phyloP scores from a whole-genome alignment of 2,888 invertebrate species.

The Lycia hirtaria region DNA sequence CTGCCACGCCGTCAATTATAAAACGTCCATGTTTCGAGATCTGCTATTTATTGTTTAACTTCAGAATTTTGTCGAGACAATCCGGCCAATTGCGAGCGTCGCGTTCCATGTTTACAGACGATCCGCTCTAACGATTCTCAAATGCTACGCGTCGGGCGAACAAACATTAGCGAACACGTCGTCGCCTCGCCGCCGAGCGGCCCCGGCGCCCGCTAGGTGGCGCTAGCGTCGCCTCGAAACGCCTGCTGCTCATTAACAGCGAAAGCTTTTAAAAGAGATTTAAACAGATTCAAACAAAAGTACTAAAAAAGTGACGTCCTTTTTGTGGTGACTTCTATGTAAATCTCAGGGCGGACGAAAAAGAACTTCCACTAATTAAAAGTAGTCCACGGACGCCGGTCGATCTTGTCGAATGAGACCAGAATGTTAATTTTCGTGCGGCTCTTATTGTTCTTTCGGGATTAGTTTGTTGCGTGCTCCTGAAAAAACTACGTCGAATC shows the following conservation, averaged over 20 bases:
- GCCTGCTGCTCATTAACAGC: constrained; percentile 75
- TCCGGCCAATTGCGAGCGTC: constrained; percentile 75
- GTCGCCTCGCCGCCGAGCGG: constrained; percentile 46
- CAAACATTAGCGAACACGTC: constrained; percentile 73
- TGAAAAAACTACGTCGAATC: constrained; percentile 50
- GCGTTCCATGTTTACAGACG: constrained; percentile 75
- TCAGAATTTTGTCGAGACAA: constrained; percentile 73
- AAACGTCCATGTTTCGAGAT: constrained; percentile 80
- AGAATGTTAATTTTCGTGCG: constrained; percentile 69
- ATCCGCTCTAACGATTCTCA: constrained; percentile 82
- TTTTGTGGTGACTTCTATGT: constrained; percentile 80
- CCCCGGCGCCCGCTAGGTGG: constrained; percentile 37
- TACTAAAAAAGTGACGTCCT: constrained; percentile 75
- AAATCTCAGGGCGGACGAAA: constrained; percentile 71
- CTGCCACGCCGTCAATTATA: constrained; percentile 77
- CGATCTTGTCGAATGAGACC: constrained; percentile 65
- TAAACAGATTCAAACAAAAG: constrained; percentile 79
- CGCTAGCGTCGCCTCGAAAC: constrained; percentile 57
- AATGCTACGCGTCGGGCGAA: constrained; percentile 81
- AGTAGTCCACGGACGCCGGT: constrained; percentile 61
- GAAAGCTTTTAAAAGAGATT: constrained; percentile 78
- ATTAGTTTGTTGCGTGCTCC: constrained; percentile 58
- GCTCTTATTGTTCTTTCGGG: constrained; percentile 60
- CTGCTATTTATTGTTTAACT: constrained; percentile 78
- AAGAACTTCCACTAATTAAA: constrained; percentile 77